Evolutionary conservation across 30 jellyfish, hydroid and myxozoan species (phyloP), one percentile per base, ranked within the genome.

Genomic region (Aurelia aurita): DNA sequence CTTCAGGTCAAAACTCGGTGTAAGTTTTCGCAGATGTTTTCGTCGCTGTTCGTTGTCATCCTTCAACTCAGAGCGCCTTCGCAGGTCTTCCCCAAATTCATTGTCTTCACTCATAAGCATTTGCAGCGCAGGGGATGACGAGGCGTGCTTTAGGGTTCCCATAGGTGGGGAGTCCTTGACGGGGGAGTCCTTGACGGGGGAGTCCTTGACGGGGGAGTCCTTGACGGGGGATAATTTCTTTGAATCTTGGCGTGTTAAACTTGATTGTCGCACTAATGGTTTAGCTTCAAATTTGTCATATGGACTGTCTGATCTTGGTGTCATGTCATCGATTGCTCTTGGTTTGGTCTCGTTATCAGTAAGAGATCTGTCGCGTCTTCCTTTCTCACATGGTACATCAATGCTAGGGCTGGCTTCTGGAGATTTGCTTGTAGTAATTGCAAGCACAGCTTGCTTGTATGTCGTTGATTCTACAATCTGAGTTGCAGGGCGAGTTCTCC

Each of bases 121-220:
- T 22, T 86, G 95, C 71, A 91, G 61, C n/a, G 95, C 90, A n/a
- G 98, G 98, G 20, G 98, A 53, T 29, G 98, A 91, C 19, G 65
- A 90, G 7, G 98, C 96, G 39, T 89, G 87, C 47, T 77, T 63
- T 23, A 84, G 86, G 27, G 55, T 81, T 39, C 61, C 78, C 39
- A 74, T 64, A 14, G 86, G 96, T 27, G 79, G 31, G 14, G 62
- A 21, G 27, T 31, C 86, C 67, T 51, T 74, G 70, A 58, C 63
- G 19, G 84, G 77, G 20, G 90, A 67, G n/a, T n/a, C n/a, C n/a
- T n/a, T n/a, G n/a, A n/a, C n/a, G n/a, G n/a, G n/a, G n/a, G n/a
- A n/a, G n/a, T n/a, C n/a, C n/a, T n/a, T n/a, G n/a, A n/a, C n/a
- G n/a, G 79, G 31, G 14, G 62, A 21, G 27, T 31, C 86, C 67